Evolutionary conservation across 2,113 vertebrate genomes (phyloP).

Genomic region (Amphiprion ocellaris): DNA sequence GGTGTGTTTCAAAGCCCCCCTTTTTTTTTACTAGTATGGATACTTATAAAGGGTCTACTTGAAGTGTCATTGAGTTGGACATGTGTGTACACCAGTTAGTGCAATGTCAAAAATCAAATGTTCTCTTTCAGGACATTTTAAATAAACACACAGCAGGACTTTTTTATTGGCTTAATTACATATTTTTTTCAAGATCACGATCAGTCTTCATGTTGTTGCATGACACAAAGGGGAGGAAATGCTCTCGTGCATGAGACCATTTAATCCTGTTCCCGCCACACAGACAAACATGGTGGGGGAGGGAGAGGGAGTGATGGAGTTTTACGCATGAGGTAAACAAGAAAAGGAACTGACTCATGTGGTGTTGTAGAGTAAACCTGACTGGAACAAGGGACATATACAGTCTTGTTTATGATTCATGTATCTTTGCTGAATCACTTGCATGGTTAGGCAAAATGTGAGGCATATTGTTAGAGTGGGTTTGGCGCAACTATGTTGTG

Average conservation of each 20-base stretch:
- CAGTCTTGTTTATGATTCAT: conserved; percentile 13
- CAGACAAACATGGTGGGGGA: neutral
- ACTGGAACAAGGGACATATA: neutral
- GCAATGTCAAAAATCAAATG: neutral
- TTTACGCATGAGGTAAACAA: conserved; percentile 33
- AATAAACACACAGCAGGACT: conserved; percentile 15
- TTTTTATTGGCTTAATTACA: conserved; percentile 1
- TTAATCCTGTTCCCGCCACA: conserved; percentile 5
- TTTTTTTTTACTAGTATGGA: neutral
- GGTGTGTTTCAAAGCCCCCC: neutral
- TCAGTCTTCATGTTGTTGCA: conserved; percentile 14
- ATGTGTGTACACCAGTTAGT: neutral
- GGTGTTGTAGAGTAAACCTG: neutral
- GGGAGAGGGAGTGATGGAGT: conserved; percentile 29
- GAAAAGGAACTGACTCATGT: neutral
- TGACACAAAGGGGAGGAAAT: conserved; percentile 23
- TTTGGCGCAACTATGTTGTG: neutral
- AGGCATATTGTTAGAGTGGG: neutral
- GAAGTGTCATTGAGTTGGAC: neutral
- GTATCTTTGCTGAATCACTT: neutral
- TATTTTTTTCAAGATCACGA: neutral
- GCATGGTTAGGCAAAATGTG: neutral
- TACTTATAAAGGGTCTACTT: neutral
- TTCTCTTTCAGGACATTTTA: conserved; percentile 13
- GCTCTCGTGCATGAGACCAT: neutral